Conservation (phyloP, 1,140 invertebrate genomes). For the Lordiphosa stackelbergi region DNA sequence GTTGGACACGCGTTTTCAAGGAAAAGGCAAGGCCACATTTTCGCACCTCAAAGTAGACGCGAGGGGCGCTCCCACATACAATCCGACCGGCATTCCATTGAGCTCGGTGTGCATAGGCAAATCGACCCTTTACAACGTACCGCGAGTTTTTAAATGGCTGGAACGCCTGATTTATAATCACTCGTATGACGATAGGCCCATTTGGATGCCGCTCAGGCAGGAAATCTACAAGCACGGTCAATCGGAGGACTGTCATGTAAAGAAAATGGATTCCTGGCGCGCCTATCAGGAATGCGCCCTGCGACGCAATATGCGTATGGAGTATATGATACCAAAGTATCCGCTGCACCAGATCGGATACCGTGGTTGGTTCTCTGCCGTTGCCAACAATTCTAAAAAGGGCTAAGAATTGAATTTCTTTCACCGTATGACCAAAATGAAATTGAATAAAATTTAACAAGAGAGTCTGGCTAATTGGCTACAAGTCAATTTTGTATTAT, state of each 20-base stretch:
- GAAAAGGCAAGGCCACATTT: background rate
- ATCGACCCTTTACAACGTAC: conserved; percentile 4
- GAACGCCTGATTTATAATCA: background rate
- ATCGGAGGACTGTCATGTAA: conserved; percentile 2
- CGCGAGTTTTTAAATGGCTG: conserved; percentile 1
- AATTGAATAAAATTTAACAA: too few relatives aligned
- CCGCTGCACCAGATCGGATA: conserved; percentile 6
- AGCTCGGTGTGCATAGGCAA: conserved; percentile 1
- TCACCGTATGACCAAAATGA: too few relatives aligned
- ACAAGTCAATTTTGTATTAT: too few relatives aligned
- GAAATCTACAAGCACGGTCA: background rate
- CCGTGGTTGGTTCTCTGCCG: too few relatives aligned
- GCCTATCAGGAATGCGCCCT: conserved; percentile 3
- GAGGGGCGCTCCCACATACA: background rate
- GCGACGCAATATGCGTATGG: conserved; percentile 7
- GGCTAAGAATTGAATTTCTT: too few relatives aligned
- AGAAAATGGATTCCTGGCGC: background rate
- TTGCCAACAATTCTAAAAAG: too few relatives aligned
- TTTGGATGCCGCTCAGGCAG: background rate
- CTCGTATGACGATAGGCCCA: background rate
- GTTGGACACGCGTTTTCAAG: conserved; percentile 2
- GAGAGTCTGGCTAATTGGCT: too few relatives aligned
- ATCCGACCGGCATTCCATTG: background rate
- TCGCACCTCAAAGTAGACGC: background rate
- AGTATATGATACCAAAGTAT: conserved; percentile 5